A percentile compares a stretch with the other conserved stretches of the same genome.
These are phyloP conservation scores for Scaptomyza reducta DNA, from an alignment of 2,888 invertebrate genomes.

Conservation along the genomic window DNA sequence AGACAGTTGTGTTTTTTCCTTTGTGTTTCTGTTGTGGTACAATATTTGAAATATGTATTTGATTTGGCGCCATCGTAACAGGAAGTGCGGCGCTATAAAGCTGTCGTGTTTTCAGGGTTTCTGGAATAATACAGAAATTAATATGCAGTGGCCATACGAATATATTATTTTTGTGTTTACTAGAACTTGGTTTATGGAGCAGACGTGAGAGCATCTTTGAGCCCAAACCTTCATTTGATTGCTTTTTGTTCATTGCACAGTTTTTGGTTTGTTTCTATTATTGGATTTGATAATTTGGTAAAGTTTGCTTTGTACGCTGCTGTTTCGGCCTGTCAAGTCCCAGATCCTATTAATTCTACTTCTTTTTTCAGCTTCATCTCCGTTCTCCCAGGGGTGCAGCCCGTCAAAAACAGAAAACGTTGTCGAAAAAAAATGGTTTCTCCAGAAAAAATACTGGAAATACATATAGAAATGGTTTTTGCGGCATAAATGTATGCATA, in stretches of 20 bases:
- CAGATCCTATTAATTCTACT: slow-evolving; percentile 65
- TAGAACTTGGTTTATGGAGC: slow-evolving; percentile 57
- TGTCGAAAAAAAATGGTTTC: slow-evolving; percentile 23
- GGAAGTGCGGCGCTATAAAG: slow-evolving; percentile 65
- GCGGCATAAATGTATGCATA: slow-evolving; percentile 73
- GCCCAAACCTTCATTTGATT: slow-evolving; percentile 15
- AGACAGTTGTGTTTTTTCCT: slow-evolving; percentile 47
- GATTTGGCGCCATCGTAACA: slow-evolving; percentile 67
- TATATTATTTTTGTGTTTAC: background rate
- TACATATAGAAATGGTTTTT: slow-evolving; percentile 33
- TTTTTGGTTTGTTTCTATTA: background rate
- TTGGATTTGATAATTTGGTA: slow-evolving; percentile 29
- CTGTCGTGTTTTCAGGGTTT: slow-evolving; percentile 26
- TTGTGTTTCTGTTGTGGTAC: slow-evolving; percentile 15
- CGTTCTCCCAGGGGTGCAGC: slow-evolving; percentile 45
- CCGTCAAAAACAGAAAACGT: slow-evolving; percentile 58
- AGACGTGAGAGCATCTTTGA: slow-evolving; percentile 41
- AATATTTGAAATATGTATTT: slow-evolving; percentile 54
- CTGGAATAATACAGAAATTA: slow-evolving; percentile 30
- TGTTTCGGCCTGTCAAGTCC: slow-evolving; percentile 49
- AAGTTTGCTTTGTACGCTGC: slow-evolving; percentile 16
- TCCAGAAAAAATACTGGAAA: slow-evolving; percentile 31
- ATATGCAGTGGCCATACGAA: slow-evolving; percentile 28
- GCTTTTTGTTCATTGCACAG: slow-evolving; percentile 12
- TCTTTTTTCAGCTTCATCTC: slow-evolving; percentile 55